These are phyloP conservation scores for Cylas formicarius DNA, from an alignment of 1,140 invertebrate genomes.

Conservation along the genomic window DNA sequence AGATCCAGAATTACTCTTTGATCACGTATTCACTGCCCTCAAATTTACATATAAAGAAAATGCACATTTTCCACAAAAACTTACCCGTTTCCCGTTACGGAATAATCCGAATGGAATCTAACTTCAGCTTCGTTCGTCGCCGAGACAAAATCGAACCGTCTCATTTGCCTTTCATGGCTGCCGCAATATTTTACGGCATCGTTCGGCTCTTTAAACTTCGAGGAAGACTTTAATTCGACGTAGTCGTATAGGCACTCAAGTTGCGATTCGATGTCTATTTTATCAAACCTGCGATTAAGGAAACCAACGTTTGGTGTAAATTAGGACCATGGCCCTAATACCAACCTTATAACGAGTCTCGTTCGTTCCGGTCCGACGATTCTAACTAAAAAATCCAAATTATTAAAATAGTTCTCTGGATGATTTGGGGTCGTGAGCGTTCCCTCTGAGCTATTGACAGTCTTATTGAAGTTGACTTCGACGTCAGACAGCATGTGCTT, in stretches of 20 bases:
- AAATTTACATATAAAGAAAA: no score
- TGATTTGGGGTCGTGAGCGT: constrained; percentile 55
- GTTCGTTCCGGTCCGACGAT: constrained; percentile 53
- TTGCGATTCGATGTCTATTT: constrained; percentile 65
- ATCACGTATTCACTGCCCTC: no score
- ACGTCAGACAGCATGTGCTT: constrained; percentile 25
- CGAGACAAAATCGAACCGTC: constrained; percentile 55
- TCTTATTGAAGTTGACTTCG: constrained; percentile 42
- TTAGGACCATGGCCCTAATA: no score
- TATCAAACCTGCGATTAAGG: constrained; percentile 45
- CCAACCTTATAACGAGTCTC: constrained; percentile 50
- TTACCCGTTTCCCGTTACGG: constrained; percentile 52
- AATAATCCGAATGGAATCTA: constrained; percentile 65
- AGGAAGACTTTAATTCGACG: constrained; percentile 46
- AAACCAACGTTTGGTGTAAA: no score
- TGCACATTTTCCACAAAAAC: neutral
- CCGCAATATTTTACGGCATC: constrained; percentile 48
- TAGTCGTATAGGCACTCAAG: constrained; percentile 71
- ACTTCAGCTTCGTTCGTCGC: constrained; percentile 51
- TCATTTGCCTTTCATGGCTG: constrained; percentile 47
- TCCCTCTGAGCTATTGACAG: constrained; percentile 48
- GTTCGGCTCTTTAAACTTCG: constrained; percentile 11
- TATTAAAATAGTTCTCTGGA: constrained; percentile 59
- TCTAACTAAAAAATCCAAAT: constrained; percentile 57
- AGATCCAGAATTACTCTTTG: no score